Evolutionary conservation across 2,888 invertebrate genomes (phyloP), one percentile per base, ranked within the genome.

Genomic region (Lasioglossum vierecki): DNA sequence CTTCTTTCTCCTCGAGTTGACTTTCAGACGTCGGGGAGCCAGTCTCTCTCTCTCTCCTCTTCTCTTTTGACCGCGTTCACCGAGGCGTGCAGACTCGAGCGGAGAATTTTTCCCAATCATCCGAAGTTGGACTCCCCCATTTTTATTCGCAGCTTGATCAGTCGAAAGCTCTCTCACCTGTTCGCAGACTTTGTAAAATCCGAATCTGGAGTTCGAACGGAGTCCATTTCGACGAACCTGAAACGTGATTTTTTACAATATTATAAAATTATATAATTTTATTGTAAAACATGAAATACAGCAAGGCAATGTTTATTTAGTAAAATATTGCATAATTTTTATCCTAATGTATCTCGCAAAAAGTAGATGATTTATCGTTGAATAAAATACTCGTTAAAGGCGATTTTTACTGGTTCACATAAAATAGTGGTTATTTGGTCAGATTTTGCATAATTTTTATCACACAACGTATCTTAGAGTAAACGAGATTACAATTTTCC

Each of bases 1-100:
- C 60, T 22, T 30, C 49, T 72, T 26, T 35, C 30, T 72, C 30
- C 35, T 49, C 35, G 72, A 72, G 72, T 72, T 49, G 49, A 72
- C 49, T 46, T 49, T 49, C 49, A n/a, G 71, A 26, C 46, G 68
- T 22, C 68, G 39, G 22, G 68, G 53, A 35, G 73, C 15, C 11
- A n/a, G 60, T n/a, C 57, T 57, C 57, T 53, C 53, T 18, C 18
- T 53, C 53, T 0, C 60, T 26, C 26, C 13, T 26, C 60, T n/a
- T 13, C 6, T 73, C 74, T 57, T n/a, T 9, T 8, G 41, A 57
- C 26, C 53, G 8, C 53, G 8, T 41, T 39, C 74, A 35, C 39
- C 39, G 53, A 74, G 30, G 57, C 57, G 57, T 39, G 39, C 15
- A n/a, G 35, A 39, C 53, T n/a, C 22, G 1, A n/a, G 35, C 35